These are phyloP conservation scores for Brachypalpus laphriformis DNA, from an alignment of 2,888 invertebrate genomes.

Conservation along the genomic window DNA sequence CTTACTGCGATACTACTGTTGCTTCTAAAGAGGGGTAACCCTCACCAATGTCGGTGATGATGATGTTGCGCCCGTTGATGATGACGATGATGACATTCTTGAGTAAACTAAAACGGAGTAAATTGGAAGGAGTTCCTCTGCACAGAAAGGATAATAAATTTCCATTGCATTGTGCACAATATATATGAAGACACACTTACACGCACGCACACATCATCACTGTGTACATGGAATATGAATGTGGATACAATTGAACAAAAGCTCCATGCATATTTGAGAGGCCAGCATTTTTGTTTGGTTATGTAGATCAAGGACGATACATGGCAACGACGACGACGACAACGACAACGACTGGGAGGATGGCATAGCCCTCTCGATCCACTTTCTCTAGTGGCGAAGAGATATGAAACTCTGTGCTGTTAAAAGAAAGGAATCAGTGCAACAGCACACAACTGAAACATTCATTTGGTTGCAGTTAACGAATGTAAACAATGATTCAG, in stretches of 20 bases:
- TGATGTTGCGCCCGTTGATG: slow-evolving; percentile 50
- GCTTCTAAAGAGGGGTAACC: slow-evolving; percentile 24
- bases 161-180: slow-evolving; percentile 59
- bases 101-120: slow-evolving; percentile 69
- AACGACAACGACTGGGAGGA: slow-evolving; percentile 9
- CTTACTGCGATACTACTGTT: slow-evolving; percentile 38
- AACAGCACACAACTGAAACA: slow-evolving; percentile 60
- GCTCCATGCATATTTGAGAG: slow-evolving; percentile 60
- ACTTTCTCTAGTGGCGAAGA: slow-evolving; percentile 43
- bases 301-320: slow-evolving; percentile 72
- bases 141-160: slow-evolving; percentile 67
- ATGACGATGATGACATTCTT: slow-evolving; percentile 64
- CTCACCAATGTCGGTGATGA: slow-evolving; percentile 30
- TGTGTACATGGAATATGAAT: slow-evolving; percentile 59
- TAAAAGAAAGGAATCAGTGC: too few relatives aligned
- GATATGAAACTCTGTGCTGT: slow-evolving; percentile 51
- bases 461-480: slow-evolving; percentile 55
- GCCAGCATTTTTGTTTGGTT: slow-evolving; percentile 55
- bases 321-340: slow-evolving; percentile 41
- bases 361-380: slow-evolving; percentile 50
- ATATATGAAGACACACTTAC: slow-evolving; percentile 5
- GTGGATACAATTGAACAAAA: slow-evolving; percentile 66
- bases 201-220: background rate
- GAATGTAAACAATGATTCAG: slow-evolving; percentile 55
- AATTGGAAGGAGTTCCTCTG: slow-evolving; percentile 64